Conservation (phyloP, 2,113 vertebrate species). For the Macquaria ambigua region DNA sequence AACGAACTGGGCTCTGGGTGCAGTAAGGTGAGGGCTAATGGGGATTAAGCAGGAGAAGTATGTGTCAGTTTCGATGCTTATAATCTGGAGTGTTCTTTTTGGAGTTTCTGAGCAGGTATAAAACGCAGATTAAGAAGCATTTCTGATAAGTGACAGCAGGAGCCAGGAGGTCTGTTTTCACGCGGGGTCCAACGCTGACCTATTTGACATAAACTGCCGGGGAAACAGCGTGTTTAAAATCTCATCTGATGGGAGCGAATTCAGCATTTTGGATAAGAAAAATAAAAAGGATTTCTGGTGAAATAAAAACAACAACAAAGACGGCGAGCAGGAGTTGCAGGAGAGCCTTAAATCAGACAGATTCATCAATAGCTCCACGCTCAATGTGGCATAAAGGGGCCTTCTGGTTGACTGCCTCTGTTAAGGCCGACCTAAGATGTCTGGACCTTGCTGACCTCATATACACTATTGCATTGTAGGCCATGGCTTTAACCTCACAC, state of each 20-base stretch:
- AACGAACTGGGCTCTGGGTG: constrained; percentile 60
- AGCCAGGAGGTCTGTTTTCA: constrained; percentile 59
- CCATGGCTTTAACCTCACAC: constrained; percentile 69
- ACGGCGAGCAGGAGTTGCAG: background rate
- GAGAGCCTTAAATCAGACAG: constrained; percentile 41
- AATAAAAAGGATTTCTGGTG: background rate
- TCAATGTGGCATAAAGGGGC: constrained; percentile 63
- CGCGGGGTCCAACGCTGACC: constrained; percentile 19
- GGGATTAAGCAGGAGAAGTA: constrained; percentile 77
- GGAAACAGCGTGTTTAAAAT: constrained; percentile 28
- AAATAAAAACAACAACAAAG: background rate
- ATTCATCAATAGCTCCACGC: constrained; percentile 34
- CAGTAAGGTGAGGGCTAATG: constrained; percentile 74
- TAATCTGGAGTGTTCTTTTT: constrained; percentile 71
- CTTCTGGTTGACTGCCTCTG: constrained; percentile 75
- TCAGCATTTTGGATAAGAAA: background rate
- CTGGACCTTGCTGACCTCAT: constrained; percentile 68
- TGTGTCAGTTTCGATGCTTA: constrained; percentile 75
- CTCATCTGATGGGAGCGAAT: constrained; percentile 26
- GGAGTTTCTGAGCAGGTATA: constrained; percentile 59
- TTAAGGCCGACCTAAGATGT: constrained; percentile 67
- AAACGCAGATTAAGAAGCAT: constrained; percentile 61
- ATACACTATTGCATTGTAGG: constrained; percentile 70
- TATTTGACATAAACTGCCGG: constrained; percentile 32
- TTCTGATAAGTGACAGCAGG: constrained; percentile 51